Base-by-base conservation (phyloP, 2,797 vertebrate species). In the Florisuga fusca region DNA sequence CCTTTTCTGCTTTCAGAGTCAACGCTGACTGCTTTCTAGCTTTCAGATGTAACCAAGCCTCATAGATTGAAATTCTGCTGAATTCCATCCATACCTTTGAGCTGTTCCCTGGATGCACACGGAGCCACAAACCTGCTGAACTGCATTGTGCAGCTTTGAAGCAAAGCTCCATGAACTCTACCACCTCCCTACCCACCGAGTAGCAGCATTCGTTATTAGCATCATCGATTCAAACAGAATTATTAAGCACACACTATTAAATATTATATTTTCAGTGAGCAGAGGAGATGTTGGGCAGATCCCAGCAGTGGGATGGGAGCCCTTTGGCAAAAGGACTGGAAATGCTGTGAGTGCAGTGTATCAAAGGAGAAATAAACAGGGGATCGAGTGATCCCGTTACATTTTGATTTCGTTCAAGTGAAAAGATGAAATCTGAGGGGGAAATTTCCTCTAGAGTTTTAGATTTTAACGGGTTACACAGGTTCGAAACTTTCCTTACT, bases 151-250 rank as follows among this genome's bases (percentile, higher is more conserved):
- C 25, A 22, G 50, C 12, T 25, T 51, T 22, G 20, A 21, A 71
- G 45, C 69, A 26, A 31, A 26, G 31, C 31, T 23, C 12, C 50
- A 8, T 1, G 7, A n/a, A 3, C 29, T 36, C 71, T 8, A 1
- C 1, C 5, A 2, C 66, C 19, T 19, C 68, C 45, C 34, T 12
- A 3, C 31, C 67, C 3, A 16, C 50, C 25, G 2, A 3, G 19
- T 3, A 1, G 4, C 26, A 1, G 4, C 26, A 13, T 3, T 3
- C 2, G 7, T 21, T 20, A 11, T 2, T 2, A 25, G 21, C 54
- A 15, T 4, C 53, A 12, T 0, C 2, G 10, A 67, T 12, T 29
- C 23, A 3, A 21, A 29, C 7, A 31, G 10, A 25, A 7, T 46
- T 4, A 9, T 2, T 1, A 4, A 9, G 15, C 54, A 1, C 46